A percentile compares a stretch with the other conserved stretches of the same genome.
phyloP scores from a whole-genome alignment of 1,140 invertebrate species.

The Aleiodes sp. region DNA sequence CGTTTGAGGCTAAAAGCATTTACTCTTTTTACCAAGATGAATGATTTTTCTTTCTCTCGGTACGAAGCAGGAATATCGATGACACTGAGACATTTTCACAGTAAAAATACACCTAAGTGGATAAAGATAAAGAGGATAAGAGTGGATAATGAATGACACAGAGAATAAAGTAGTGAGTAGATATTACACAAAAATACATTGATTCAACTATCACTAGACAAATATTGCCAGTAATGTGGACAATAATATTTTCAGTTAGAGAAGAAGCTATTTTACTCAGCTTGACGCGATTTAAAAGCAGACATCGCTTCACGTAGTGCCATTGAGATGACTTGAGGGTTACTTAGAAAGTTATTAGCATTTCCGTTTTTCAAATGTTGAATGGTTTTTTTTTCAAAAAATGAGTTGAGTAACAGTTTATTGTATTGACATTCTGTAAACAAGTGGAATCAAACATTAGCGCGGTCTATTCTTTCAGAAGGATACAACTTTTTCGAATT shows the following conservation, averaged over 20 bases:
- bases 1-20: background rate
- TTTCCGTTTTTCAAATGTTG: no score
- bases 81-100: conserved; percentile 1
- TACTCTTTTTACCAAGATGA: background rate
- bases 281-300: background rate
- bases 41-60: background rate
- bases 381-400: no score
- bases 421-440: no score
- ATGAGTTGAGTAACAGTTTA: no score
- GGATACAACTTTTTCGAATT: no score
- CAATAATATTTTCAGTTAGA: background rate
- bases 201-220: background rate
- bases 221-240: background rate
- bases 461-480: no score
- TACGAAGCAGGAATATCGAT: conserved; percentile 2
- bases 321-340: background rate
- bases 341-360: background rate
- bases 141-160: background rate
- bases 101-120: background rate
- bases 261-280: conserved; percentile 5
- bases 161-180: background rate
- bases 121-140: background rate
- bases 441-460: no score
- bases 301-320: conserved; percentile 1
- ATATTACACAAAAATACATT: background rate